Percentiles rank a stretch among this genome's conserved stretches.
These are phyloP conservation scores for Percopsis omiscomaycus DNA, from an alignment of 2,797 vertebrate genomes.

Conservation along the genomic window DNA sequence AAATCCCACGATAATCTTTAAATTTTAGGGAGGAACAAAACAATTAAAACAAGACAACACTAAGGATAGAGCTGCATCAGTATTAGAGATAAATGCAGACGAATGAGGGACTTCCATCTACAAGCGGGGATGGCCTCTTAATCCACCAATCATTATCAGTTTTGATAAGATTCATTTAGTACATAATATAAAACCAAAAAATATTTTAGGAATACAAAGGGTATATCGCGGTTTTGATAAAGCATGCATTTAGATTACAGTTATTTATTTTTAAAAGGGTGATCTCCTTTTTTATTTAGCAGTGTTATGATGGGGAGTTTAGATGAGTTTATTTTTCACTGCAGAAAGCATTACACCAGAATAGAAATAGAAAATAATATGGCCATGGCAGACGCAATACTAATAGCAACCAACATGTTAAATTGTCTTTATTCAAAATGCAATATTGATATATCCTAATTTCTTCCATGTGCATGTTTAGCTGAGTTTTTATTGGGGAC, in stretches of 20 bases:
- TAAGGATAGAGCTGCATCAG: constrained; percentile 54
- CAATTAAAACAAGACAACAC: constrained; percentile 69
- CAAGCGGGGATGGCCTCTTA: too few species aligned
- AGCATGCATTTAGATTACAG: too few species aligned
- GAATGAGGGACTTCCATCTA: too few species aligned
- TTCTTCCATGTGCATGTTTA: constrained; percentile 38
- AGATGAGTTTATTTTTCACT: neutral
- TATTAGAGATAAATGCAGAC: constrained; percentile 19
- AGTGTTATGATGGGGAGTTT: neutral
- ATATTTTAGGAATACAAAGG: too few species aligned
- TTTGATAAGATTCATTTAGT: too few species aligned
- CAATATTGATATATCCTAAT: neutral
- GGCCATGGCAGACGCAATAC: neutral
- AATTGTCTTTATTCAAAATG: neutral
- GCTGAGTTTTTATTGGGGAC: constrained; percentile 49
- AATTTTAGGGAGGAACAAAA: constrained; percentile 71
- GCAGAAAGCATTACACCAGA: neutral
- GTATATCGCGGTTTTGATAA: too few species aligned
- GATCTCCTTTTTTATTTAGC: too few species aligned
- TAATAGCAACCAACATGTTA: constrained; percentile 12
- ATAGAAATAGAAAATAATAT: constrained; percentile 2
- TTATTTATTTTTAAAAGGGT: too few species aligned
- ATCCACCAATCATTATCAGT: too few species aligned
- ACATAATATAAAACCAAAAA: too few species aligned
- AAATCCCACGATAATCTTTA: constrained; percentile 76